phyloP scores from a whole-genome alignment of 53 echinoderm and acorn worm species.

The Echinarachnius parma region DNA sequence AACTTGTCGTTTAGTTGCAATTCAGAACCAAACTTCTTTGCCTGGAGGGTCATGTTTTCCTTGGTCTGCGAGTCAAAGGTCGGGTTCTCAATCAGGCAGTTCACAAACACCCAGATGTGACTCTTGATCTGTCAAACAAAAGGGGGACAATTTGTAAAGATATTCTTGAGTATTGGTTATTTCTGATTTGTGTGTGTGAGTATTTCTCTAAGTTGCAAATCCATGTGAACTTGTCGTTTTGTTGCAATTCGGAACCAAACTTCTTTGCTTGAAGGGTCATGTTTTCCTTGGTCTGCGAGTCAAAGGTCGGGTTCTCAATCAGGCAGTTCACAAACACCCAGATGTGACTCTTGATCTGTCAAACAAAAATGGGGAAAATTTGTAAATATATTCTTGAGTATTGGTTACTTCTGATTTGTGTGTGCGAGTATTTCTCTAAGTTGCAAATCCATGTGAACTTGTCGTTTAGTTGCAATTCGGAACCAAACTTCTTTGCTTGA shows the following conservation, averaged over 20 bases:
- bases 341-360: conserved; percentile 88
- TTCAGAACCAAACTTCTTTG: conserved; percentile 91
- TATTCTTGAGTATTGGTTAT: too few species aligned
- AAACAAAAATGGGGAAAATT: too few species aligned
- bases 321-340: conserved; percentile 93
- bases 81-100: conserved; percentile 91
- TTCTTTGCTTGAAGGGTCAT: conserved; percentile 96
- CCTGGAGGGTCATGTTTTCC: conserved; percentile 95
- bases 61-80: conserved; percentile 98
- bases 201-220: too few species aligned
- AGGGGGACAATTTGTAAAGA: too few species aligned
- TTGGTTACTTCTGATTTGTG: too few species aligned
- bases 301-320: conserved; percentile 95
- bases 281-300: conserved; percentile 98
- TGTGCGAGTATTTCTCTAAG: too few species aligned
- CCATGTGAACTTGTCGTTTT: conserved; percentile 89
- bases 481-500: conserved; percentile 96
- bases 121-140: conserved; percentile 93
- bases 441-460: too few species aligned
- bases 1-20: conserved; percentile 80
- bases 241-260: conserved; percentile 77
- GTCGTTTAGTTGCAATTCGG: conserved; percentile 67
- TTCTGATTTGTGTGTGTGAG: too few species aligned
- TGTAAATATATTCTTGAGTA: too few species aligned
- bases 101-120: conserved; percentile 92